Conservation (phyloP, 2,113 vertebrate genomes). For the Garra rufa region DNA sequence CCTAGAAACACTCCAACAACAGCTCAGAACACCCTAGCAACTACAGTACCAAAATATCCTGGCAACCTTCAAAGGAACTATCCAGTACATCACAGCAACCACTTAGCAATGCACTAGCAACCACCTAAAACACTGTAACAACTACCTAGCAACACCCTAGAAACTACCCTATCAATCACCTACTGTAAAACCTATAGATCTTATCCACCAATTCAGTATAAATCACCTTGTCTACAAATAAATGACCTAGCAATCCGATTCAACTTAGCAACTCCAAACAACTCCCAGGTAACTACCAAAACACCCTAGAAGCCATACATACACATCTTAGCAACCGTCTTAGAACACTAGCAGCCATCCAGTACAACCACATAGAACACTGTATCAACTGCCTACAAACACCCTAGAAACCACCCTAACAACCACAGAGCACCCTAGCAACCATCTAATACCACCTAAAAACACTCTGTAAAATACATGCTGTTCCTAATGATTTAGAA, state of each 20-base stretch:
- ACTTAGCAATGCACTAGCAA: background rate
- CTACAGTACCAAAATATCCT: background rate
- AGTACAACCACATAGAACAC: background rate
- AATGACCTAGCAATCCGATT: background rate
- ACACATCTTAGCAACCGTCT: too few species aligned
- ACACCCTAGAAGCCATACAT: background rate
- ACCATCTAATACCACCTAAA: background rate
- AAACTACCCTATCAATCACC: background rate
- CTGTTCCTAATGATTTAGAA: background rate
- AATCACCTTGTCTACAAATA: background rate
- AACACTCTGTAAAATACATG: background rate
- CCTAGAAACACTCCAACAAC: too few species aligned
- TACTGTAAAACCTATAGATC: background rate
- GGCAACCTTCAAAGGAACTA: background rate
- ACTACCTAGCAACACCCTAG: background rate
- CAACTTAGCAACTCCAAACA: background rate
- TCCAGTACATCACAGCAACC: background rate
- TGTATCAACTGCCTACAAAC: background rate
- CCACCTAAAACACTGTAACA: background rate
- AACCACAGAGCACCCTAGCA: background rate
- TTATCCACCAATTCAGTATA: background rate
- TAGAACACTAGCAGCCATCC: too few species aligned
- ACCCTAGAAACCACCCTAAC: background rate
- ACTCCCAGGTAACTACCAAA: background rate
- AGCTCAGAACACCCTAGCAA: background rate